Evolutionary conservation across 2,797 vertebrate genomes (phyloP).

Genomic region (Pachyuromys duprasi): DNA sequence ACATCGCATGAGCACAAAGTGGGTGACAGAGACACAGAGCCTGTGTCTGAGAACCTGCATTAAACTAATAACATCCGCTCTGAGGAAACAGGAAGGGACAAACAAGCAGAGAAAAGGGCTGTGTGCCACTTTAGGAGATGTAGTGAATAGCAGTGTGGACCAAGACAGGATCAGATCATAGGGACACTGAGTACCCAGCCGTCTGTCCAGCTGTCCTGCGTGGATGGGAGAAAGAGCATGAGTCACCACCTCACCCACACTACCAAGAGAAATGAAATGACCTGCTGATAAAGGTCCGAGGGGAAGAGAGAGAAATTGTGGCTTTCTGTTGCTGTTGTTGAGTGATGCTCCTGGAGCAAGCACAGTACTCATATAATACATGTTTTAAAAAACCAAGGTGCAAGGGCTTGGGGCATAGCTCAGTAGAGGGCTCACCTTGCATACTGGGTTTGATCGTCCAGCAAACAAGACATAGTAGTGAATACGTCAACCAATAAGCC

Average conservation of each 20-base stretch:
- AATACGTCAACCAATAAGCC: neutral
- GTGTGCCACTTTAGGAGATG: rapidly evolving
- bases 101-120: slow-evolving; percentile 19
- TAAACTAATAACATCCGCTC: slow-evolving; percentile 42
- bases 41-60: neutral
- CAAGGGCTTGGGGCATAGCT: no score
- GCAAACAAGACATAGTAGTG: neutral
- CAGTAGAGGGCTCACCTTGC: no score
- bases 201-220: neutral
- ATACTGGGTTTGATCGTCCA: neutral
- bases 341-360: neutral
- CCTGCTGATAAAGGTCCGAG: no score
- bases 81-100: slow-evolving; percentile 54
- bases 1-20: neutral
- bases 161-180: neutral
- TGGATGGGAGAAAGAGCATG: neutral
- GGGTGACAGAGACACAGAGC: neutral
- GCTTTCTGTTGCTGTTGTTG: rapidly evolving
- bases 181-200: neutral
- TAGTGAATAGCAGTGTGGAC: rapidly evolving
- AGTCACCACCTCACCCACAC: neutral
- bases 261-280: neutral
- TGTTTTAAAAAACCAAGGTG: neutral
- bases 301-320: neutral
- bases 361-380: neutral